Evolutionary conservation across 1,140 invertebrate species (phyloP).

Genomic region (Cephus cinctus): DNA sequence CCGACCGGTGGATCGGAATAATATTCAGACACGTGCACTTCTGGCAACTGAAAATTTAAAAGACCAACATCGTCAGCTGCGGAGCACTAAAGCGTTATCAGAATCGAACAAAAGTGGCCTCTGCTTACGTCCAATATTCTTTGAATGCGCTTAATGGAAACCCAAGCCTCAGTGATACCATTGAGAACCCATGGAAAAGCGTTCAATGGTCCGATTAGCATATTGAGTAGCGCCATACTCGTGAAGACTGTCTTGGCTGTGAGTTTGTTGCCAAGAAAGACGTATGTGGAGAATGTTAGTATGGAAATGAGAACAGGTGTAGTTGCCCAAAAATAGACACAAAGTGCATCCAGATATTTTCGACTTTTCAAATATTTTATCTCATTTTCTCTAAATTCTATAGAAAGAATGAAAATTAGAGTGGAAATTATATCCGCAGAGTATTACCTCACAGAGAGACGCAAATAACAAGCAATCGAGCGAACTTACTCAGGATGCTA

Average conservation of each 20-base stretch:
- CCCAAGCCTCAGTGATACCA: conserved; percentile 92
- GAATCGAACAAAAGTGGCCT: neutral
- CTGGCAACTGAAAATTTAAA: conserved; percentile 58
- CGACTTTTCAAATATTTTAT: conserved; percentile 75
- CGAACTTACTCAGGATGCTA: conserved; percentile 49
- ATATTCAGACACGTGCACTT: conserved; percentile 59
- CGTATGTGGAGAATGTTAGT: conserved; percentile 87
- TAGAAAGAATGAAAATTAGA: conserved; percentile 20
- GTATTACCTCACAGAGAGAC: neutral
- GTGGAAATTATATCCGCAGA: neutral
- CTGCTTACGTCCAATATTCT: conserved; percentile 67
- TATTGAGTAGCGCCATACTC: conserved; percentile 90
- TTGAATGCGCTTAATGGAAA: conserved; percentile 82
- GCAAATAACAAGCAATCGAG: neutral
- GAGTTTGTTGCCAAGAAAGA: conserved; percentile 77
- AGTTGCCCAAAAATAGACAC: conserved; percentile 98
- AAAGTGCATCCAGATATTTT: conserved; percentile 98
- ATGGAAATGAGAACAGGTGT: conserved; percentile 95
- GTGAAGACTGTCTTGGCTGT: conserved; percentile 92
- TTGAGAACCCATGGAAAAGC: conserved; percentile 98
- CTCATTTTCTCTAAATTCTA: conserved; percentile 69
- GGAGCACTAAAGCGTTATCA: too few relatives aligned
- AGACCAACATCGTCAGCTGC: conserved; percentile 18
- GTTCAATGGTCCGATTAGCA: conserved; percentile 95
- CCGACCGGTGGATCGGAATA: conserved; percentile 45